Conservation (phyloP, 1,140 invertebrate genomes). For the Plectus sambesii region DNA sequence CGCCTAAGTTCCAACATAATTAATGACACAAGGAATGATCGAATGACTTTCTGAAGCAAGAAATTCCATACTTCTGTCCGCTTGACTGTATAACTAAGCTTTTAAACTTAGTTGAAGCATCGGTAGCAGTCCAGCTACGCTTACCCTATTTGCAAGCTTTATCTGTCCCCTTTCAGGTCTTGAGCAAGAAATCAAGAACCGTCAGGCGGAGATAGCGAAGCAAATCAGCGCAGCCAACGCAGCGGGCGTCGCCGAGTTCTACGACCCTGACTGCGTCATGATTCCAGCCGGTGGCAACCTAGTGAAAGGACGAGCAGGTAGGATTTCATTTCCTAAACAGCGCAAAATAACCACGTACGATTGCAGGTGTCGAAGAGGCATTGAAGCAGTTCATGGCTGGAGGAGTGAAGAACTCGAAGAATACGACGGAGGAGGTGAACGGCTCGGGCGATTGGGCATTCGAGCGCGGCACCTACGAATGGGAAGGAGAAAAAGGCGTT, state of each 20-base stretch:
- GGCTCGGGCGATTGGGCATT: constrained; percentile 45
- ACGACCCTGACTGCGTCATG: constrained; percentile 44
- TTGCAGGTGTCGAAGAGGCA: constrained; percentile 38
- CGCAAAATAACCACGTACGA: neutral
- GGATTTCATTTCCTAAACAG: constrained; percentile 1
- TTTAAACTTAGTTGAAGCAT: too few species aligned
- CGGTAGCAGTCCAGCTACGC: too few species aligned
- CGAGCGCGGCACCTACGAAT: constrained; percentile 40
- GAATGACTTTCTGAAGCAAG: too few species aligned
- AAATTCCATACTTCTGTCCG: too few species aligned
- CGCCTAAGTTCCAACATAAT: too few species aligned
- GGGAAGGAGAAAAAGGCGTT: constrained; percentile 33
- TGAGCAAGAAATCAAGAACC: constrained; percentile 45
- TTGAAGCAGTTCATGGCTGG: constrained; percentile 44
- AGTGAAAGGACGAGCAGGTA: constrained; percentile 38
- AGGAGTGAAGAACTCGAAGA: constrained; percentile 34
- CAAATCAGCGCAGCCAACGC: constrained; percentile 42
- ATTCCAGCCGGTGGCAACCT: constrained; percentile 42
- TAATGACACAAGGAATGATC: too few species aligned
- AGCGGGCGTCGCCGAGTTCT: constrained; percentile 32
- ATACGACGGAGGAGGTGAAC: constrained; percentile 45
- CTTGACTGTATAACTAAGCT: too few species aligned
- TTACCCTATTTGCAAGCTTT: too few species aligned
- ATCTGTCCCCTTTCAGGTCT: constrained; percentile 30
- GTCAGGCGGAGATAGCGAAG: constrained; percentile 44